Base-by-base conservation (phyloP, 2,888 invertebrate species). In the Sarcophaga subvicina region DNA sequence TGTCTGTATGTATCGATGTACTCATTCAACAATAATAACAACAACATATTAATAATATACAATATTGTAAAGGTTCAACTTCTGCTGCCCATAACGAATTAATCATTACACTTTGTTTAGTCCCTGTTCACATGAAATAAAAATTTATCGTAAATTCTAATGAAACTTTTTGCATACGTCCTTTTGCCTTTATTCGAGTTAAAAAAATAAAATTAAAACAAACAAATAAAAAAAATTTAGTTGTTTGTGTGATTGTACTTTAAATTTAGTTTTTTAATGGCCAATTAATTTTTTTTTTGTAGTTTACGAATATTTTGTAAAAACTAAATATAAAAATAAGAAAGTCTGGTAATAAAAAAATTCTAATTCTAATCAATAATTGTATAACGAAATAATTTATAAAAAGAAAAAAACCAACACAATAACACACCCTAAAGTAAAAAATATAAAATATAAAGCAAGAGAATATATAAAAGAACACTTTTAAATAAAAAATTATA, bases 311-410 rank as follows among this genome's bases (percentile, higher is more conserved):
- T n/a, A 49, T 70, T 80, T 70, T 84, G 75, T 84, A 84, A 71
- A 64, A 62, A 63, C 64, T 79, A 63, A 72, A 83, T 72, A 72
- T 73, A 83, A 82, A 72, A 27, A 66, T 14, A 66, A 66, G 14
- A 66, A 83, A 83, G 75, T 84, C 80, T 84, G 84, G 84, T 79
- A 84, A 76, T 70, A 71, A 75, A 45, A 60, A 79, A 37, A 8
- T 37, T 37, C 37, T 37, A 37, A 37, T 71, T 49, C 62, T 72
- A 83, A 78, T 66, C 27, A 78, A 78, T 81, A 75, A 73, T 72
- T 80, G 67, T 60, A 80, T 27, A 72, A 66, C 27, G 67, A 72
- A 37, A 59, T 17, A 37, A 66, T 66, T 37, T 54, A 37, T 37
- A 37, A 17, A 4, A 54, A 54, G 5, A 54, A 54, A 54, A 54